Conservation (phyloP, 2,888 invertebrate species). For the Yponomeuta evonymella region DNA sequence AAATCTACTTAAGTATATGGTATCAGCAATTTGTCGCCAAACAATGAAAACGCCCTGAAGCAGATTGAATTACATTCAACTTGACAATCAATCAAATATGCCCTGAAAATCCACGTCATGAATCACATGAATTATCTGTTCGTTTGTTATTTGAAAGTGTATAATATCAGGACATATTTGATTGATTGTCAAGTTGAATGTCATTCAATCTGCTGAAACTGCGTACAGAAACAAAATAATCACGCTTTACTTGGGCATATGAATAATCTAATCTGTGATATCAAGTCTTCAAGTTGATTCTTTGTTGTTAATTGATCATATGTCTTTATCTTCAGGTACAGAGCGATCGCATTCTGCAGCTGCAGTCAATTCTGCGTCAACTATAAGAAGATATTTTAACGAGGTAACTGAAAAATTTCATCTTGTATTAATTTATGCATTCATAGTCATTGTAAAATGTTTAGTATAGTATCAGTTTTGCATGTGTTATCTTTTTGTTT, state of each 20-base stretch:
- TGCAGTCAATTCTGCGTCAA: background rate
- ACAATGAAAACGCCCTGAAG: background rate
- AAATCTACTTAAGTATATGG: background rate
- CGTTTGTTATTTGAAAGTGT: too few species aligned
- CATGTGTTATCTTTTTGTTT: too few species aligned
- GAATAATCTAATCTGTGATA: background rate
- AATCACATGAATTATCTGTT: too few species aligned
- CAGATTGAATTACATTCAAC: background rate
- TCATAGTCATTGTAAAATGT: too few species aligned
- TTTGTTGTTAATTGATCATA: conserved; percentile 2
- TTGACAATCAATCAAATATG: background rate
- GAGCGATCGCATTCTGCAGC: background rate
- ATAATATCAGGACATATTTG: background rate
- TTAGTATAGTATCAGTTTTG: too few species aligned
- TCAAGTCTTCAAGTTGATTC: background rate
- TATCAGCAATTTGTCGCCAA: background rate
- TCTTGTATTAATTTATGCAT: background rate
- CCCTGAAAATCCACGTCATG: background rate
- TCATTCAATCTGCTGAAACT: background rate
- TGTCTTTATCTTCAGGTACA: conserved; percentile 18
- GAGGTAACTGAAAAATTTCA: background rate
- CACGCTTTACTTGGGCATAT: background rate
- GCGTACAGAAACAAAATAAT: background rate
- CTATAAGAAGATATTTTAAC: background rate
- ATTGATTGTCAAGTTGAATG: background rate